Conservation (phyloP, 1,140 invertebrate species). For the Eulimnadia texana region DNA sequence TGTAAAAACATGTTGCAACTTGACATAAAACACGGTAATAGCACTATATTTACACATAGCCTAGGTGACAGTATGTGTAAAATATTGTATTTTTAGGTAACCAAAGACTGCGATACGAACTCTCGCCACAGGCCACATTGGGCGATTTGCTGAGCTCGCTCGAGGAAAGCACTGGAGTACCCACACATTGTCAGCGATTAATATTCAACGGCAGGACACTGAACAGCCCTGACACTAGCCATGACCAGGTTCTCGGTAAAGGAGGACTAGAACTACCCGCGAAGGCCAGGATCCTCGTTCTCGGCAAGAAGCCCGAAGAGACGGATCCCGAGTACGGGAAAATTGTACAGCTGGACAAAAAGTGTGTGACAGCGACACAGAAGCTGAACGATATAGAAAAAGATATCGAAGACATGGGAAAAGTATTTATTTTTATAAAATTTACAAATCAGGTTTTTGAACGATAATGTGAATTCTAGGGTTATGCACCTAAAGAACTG, state of each 20-base stretch:
- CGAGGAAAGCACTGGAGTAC: neutral
- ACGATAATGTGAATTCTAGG: neutral
- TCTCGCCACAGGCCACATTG: neutral
- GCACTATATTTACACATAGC: no score
- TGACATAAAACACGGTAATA: neutral
- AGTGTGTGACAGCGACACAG: neutral
- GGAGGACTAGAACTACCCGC: neutral
- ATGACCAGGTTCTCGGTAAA: neutral
- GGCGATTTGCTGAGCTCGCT: neutral
- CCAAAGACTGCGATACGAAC: no score
- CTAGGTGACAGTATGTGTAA: no score
- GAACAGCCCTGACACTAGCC: neutral
- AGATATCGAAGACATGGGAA: conserved; percentile 3
- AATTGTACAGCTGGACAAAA: neutral
- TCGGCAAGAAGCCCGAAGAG: conserved; percentile 5
- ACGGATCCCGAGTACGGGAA: neutral
- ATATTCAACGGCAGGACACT: conserved; percentile 4
- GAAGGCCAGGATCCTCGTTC: neutral
- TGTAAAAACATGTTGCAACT: no score
- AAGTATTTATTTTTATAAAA: neutral
- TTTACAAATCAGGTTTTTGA: neutral
- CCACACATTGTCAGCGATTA: neutral
- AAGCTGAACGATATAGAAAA: neutral
- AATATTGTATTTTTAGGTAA: neutral
- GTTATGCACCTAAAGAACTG: conserved; percentile 3